Percentiles rank a stretch among this genome's conserved stretches.
These are phyloP conservation scores for Oreochromis aureus DNA, from an alignment of 2,113 vertebrate species.

Conservation along the genomic window DNA sequence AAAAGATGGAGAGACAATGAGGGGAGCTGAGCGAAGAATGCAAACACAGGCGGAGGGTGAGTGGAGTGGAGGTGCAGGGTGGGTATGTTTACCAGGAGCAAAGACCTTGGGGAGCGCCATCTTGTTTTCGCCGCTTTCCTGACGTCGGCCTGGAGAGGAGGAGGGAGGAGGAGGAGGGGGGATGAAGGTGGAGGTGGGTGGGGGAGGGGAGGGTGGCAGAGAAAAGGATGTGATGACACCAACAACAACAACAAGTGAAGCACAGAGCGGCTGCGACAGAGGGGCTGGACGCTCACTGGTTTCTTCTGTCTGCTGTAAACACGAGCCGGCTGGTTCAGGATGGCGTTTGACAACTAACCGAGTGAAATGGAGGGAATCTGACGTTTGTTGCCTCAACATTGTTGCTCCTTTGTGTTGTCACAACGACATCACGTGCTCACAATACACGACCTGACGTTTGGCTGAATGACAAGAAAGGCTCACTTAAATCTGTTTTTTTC, in stretches of 20 bases:
- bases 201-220: slow-evolving; percentile 4
- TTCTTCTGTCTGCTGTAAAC: not conserved
- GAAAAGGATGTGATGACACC: slow-evolving; percentile 48
- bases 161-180: not conserved
- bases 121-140: slow-evolving; percentile 75
- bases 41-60: not conserved
- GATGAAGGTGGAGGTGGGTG: slow-evolving; percentile 2
- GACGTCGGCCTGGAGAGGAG: slow-evolving; percentile 69
- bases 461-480: not conserved
- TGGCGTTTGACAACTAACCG: too few species aligned
- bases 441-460: not conserved
- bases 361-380: not conserved
- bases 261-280: not conserved
- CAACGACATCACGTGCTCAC: not conserved
- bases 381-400: not conserved
- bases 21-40: not conserved
- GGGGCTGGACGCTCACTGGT: not conserved
- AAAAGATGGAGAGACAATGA: not conserved
- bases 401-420: not conserved
- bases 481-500: not conserved
- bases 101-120: slow-evolving; percentile 69
- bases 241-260: not conserved
- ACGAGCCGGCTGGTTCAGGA: not conserved
- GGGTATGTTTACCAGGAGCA: slow-evolving; percentile 69
- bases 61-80: not conserved